These are phyloP conservation scores for Rhingia rostrata DNA, from an alignment of 2,888 invertebrate species.

Conservation along the genomic window DNA sequence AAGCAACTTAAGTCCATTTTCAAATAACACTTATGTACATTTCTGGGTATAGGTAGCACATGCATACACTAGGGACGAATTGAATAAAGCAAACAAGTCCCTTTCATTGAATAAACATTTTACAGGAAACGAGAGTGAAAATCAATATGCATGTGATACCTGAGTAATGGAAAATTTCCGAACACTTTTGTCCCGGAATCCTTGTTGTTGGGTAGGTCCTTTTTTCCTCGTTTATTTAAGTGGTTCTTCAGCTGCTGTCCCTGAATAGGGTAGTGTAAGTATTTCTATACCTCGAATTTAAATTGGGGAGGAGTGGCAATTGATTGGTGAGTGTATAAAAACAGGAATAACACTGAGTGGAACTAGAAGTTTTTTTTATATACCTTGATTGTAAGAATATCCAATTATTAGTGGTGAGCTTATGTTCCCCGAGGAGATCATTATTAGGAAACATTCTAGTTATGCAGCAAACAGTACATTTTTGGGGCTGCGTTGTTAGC, in stretches of 20 bases:
- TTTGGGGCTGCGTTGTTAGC: no score
- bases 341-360: no score
- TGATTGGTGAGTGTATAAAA: no score
- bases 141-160: slow-evolving; percentile 46
- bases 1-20: neutral
- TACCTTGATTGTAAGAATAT: no score
- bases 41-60: no score
- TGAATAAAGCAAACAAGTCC: neutral
- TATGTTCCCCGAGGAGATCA: no score
- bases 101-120: neutral
- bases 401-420: no score
- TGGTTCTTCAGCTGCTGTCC: slow-evolving; percentile 15
- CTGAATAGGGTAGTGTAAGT: neutral
- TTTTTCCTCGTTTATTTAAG: slow-evolving; percentile 11
- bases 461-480: no score
- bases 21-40: neutral
- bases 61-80: slow-evolving; percentile 3
- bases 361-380: no score
- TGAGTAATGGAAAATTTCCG: slow-evolving; percentile 49
- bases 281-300: slow-evolving; percentile 1
- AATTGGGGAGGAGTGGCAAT: neutral
- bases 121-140: slow-evolving; percentile 13
- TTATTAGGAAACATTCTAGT: no score
- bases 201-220: neutral
- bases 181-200: neutral